phyloP scores from a whole-genome alignment of 2,113 vertebrate species.

The Procavia capensis region DNA sequence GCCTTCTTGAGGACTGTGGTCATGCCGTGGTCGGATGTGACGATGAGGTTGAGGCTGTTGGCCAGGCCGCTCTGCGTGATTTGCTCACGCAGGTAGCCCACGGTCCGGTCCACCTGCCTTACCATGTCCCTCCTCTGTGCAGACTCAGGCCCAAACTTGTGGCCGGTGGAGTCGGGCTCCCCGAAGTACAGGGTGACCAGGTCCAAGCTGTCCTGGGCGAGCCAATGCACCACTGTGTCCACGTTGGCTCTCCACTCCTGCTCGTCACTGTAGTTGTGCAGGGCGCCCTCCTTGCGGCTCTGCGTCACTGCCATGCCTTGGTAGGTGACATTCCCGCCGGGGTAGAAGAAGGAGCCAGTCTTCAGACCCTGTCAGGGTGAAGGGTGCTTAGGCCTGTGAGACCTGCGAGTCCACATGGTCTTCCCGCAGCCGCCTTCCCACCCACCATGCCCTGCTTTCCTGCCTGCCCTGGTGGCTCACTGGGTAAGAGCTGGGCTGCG shows the following conservation, averaged over 20 bases:
- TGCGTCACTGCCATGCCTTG: conserved; percentile 82
- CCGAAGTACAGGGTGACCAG: conserved; percentile 94
- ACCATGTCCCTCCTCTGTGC: conserved; percentile 86
- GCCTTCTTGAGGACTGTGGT: conserved; percentile 78
- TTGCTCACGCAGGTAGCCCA: conserved; percentile 90
- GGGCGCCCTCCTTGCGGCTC: conserved; percentile 85
- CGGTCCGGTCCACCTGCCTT: conserved; percentile 91
- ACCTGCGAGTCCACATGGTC: rapidly evolving
- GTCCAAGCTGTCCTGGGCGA: conserved; percentile 86
- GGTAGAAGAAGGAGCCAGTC: conserved; percentile 93
- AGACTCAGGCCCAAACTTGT: conserved; percentile 91
- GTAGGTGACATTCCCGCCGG: conserved; percentile 91
- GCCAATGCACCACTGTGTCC: conserved; percentile 89
- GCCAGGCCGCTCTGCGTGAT: conserved; percentile 82
- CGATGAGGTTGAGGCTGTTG: conserved; percentile 89
- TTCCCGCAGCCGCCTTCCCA: rapidly evolving
- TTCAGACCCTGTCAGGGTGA: conserved; percentile 89
- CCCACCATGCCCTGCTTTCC: rapidly evolving
- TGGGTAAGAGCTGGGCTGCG: background rate
- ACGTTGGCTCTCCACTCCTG: conserved; percentile 90
- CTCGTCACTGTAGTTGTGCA: conserved; percentile 90
- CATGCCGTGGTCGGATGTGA: conserved; percentile 96
- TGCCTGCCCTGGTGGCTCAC: background rate
- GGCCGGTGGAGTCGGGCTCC: conserved; percentile 91
- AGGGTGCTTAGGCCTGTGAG: rapidly evolving